Evolutionary conservation across 2,113 vertebrate genomes (phyloP), one percentile per base, ranked within the genome.

Genomic region (Ciconia stormi): DNA sequence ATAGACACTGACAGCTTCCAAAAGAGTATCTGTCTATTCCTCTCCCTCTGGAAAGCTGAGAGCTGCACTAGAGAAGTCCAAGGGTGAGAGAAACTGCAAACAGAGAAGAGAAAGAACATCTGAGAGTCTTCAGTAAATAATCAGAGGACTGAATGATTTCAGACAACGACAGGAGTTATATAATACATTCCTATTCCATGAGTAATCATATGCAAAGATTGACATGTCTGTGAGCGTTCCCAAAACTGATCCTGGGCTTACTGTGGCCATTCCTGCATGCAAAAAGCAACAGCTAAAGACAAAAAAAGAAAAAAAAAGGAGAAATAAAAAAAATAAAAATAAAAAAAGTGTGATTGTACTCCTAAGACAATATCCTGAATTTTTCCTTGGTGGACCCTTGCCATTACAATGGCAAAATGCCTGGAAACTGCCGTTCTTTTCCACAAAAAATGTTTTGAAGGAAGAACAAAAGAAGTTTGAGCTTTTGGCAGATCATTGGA

Each of bases 391-490:
- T 95, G 91, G 89, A 97, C 73, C 36, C 86, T 95, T 95, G 94
- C 93, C 95, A 97, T 94, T 95, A 79, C 69, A 47, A 53, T 97
- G 97, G 95, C 94, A 96, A 96, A 94, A 96, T 72, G 96, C 96
- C 96, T 97, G 94, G 94, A 97, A 97, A 97, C 76, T 90, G 88
- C 86, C 8, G 14, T 92, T 96, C 67, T 84, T 93, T 94, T 94
- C 86, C 89, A 95, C 80, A 91, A 89, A 94, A 96, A 93, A 84
- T 95, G 34, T 95, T 97, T 97, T 96, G 89, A 95, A 82, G 80
- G 83, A 90, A 91, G 92, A 96, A 97, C 91, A 97, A 97, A 97
- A 95, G 91, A 95, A 91, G 96, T 92, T 97, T 87, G 92, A 93
- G 69, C 56, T 97, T 89, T 95, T 95, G 95, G 92, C 95, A 95